phyloP scores from a whole-genome alignment of 2,888 invertebrate species.

The Orchesella flavescens region DNA sequence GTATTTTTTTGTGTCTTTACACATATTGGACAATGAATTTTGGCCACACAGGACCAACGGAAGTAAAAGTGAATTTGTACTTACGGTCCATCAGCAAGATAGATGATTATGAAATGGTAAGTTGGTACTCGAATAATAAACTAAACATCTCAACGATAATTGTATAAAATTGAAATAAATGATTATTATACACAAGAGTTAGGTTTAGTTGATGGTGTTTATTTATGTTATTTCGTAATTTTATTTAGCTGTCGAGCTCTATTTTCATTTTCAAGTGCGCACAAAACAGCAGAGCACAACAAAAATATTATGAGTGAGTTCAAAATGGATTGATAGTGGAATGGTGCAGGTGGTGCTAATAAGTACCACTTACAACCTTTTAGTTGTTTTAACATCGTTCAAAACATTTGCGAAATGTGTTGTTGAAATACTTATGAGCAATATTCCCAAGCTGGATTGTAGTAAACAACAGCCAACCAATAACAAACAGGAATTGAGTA shows the following conservation, averaged over 20 bases:
- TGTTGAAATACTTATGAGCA: background rate
- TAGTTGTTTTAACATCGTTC: background rate
- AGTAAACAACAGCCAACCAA: too few relatives aligned
- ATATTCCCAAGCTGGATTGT: too few relatives aligned
- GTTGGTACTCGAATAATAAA: slow-evolving; percentile 57
- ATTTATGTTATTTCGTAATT: background rate
- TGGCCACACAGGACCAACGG: slow-evolving; percentile 71
- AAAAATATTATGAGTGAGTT: background rate
- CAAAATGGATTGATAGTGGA: slow-evolving; percentile 40
- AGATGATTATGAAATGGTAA: slow-evolving; percentile 97
- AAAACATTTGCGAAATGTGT: background rate
- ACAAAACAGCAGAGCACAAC: too few relatives aligned
- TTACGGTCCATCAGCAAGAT: slow-evolving; percentile 99
- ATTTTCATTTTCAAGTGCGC: background rate
- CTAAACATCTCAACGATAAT: background rate
- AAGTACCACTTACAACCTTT: background rate
- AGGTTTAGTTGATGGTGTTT: background rate
- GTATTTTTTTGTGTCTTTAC: slow-evolving; percentile 60
- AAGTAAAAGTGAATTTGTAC: slow-evolving; percentile 94
- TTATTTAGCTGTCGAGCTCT: background rate
- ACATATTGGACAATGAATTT: slow-evolving; percentile 65
- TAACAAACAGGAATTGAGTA: too few relatives aligned
- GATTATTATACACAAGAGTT: background rate
- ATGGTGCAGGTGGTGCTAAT: background rate
- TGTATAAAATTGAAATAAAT: background rate